phyloP scores from a whole-genome alignment of 2,888 invertebrate species.

The Nephrotoma appendiculata region DNA sequence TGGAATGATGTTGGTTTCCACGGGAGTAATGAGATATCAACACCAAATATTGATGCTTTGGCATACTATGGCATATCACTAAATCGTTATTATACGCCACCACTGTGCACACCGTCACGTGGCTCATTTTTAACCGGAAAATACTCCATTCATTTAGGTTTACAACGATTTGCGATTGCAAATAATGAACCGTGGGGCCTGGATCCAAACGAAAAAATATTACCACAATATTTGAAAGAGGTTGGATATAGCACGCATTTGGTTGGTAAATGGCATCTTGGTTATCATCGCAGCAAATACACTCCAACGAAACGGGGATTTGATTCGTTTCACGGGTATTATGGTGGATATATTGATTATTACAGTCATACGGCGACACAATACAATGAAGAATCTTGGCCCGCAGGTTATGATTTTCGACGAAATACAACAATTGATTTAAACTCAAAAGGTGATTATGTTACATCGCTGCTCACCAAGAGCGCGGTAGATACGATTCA shows the following conservation, averaged over 20 bases:
- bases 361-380: constrained; percentile 42
- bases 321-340: constrained; percentile 70
- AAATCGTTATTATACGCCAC: constrained; percentile 64
- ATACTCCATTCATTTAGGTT: constrained; percentile 64
- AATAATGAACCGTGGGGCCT: constrained; percentile 57
- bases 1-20: constrained; percentile 89
- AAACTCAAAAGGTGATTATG: constrained; percentile 39
- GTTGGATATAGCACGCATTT: constrained; percentile 69
- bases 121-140: constrained; percentile 70
- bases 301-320: constrained; percentile 64
- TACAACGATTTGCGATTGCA: constrained; percentile 54
- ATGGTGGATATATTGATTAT: constrained; percentile 70
- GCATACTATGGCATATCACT: constrained; percentile 74
- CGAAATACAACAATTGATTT: constrained; percentile 38
- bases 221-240: constrained; percentile 52
- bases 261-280: constrained; percentile 87
- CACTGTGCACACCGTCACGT: constrained; percentile 75
- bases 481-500: constrained; percentile 48
- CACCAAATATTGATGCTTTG: constrained; percentile 79
- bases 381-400: constrained; percentile 12
- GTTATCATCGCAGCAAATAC: constrained; percentile 44
- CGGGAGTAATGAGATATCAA: constrained; percentile 73
- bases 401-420: constrained; percentile 36
- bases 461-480: constrained; percentile 53
- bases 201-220: constrained; percentile 47